phyloP scores from a whole-genome alignment of 2,797 vertebrate genomes.

The Picus viridis region DNA sequence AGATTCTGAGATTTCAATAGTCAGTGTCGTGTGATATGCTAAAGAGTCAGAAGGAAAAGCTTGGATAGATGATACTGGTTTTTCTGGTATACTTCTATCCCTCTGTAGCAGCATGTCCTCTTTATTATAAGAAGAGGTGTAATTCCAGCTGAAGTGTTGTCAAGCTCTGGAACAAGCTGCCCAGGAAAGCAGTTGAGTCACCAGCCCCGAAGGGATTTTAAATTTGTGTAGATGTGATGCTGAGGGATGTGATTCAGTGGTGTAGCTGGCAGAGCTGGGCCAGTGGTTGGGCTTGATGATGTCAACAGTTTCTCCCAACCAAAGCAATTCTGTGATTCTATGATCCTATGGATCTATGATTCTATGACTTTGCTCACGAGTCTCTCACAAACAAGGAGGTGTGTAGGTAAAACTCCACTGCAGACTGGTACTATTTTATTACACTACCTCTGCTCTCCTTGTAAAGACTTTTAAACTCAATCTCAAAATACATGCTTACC shows the following conservation, averaged over 20 bases:
- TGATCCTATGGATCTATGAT: background rate
- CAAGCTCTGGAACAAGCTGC: background rate
- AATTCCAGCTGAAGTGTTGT: background rate
- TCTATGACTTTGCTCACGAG: background rate
- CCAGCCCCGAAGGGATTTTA: background rate
- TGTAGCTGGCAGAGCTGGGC: background rate
- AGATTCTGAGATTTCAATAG: background rate
- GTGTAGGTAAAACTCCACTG: background rate
- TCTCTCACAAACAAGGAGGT: background rate
- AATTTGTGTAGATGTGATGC: accelerated
- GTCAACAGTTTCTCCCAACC: background rate
- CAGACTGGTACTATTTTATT: background rate
- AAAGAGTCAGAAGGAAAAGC: background rate
- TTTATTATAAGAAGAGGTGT: background rate
- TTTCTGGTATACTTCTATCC: background rate
- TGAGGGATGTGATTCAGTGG: background rate
- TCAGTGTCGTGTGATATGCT: background rate
- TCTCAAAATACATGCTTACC: background rate
- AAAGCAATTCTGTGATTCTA: background rate
- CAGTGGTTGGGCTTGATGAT: background rate
- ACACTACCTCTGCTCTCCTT: background rate
- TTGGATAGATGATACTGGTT: background rate
- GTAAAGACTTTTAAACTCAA: accelerated
- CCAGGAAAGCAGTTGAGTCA: background rate
- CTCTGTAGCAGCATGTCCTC: background rate